Evolutionary conservation across 2,888 invertebrate species (phyloP).

Genomic region (Esperia sulphurella): DNA sequence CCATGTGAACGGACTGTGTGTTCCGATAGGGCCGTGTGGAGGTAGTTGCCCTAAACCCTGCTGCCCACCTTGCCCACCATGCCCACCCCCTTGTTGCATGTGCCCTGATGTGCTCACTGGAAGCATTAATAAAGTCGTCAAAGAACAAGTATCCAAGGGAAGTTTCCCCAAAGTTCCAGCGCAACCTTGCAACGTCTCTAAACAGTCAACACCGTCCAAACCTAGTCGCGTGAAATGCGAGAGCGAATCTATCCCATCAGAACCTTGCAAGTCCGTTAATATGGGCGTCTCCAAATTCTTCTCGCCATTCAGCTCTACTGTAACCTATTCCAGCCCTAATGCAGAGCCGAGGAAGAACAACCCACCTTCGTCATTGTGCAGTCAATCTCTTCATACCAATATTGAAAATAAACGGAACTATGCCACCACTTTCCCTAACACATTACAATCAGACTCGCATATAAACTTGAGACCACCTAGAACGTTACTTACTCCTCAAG

Average conservation of each 20-base stretch:
- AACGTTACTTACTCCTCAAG: conserved; percentile 23
- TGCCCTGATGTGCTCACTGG: conserved; percentile 1
- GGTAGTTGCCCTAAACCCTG: not conserved
- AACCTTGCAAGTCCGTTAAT: not conserved
- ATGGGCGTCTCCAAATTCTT: conserved; percentile 30
- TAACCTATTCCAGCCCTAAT: conserved; percentile 1
- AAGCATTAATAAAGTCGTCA: not conserved
- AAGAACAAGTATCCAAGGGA: no score
- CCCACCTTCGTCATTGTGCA: not conserved
- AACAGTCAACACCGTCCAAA: no score
- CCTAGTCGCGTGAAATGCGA: no score
- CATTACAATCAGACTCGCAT: conserved; percentile 11
- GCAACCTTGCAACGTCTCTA: no score
- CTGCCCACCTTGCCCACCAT: not conserved
- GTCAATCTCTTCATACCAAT: not conserved
- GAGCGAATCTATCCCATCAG: not conserved
- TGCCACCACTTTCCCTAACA: no score
- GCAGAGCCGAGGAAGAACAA: not conserved
- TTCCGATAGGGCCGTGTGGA: not conserved
- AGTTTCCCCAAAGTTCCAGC: no score
- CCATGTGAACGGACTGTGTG: conserved; percentile 24
- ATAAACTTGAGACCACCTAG: conserved; percentile 5
- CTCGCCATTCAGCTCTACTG: conserved; percentile 30
- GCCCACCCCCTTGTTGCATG: conserved; percentile 3
- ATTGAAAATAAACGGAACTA: no score